Conservation (phyloP, 1,140 invertebrate genomes). For the Drosophila aff. region DNA sequence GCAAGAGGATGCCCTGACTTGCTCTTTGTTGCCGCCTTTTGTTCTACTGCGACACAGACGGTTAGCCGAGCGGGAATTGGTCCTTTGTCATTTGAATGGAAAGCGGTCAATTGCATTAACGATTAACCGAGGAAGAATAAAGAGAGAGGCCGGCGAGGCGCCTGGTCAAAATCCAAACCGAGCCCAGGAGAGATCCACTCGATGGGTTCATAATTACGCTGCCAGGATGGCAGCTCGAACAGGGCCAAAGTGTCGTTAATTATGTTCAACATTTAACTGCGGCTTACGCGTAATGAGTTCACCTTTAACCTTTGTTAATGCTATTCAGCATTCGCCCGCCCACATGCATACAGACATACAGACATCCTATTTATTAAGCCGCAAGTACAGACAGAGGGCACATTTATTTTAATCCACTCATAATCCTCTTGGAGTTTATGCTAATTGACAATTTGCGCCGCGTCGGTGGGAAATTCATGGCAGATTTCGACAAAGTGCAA, state of each 20-base stretch:
- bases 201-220: conserved; percentile 4
- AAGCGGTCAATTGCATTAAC: conserved; percentile 47
- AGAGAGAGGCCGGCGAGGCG: not conserved
- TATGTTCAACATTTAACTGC: conserved; percentile 39
- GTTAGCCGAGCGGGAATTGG: conserved; percentile 32
- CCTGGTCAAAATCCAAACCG: not conserved
- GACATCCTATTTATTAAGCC: conserved; percentile 1
- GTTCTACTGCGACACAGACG: conserved; percentile 27
- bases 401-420: conserved; percentile 69
- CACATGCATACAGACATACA: not conserved
- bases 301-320: conserved; percentile 53
- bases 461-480: conserved; percentile 11
- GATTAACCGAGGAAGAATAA: conserved; percentile 36
- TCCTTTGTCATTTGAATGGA: conserved; percentile 46
- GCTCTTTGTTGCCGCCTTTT: conserved; percentile 28
- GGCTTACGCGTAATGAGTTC: conserved; percentile 42
- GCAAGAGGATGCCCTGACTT: not conserved
- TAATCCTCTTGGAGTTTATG: conserved; percentile 64
- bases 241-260: conserved; percentile 36
- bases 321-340: conserved; percentile 29
- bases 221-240: not conserved
- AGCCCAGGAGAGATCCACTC: not conserved
- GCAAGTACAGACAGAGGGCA: conserved; percentile 21
- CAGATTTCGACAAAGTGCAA: conserved; percentile 41
- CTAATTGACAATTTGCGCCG: conserved; percentile 55